Base-by-base conservation (phyloP, 1,140 invertebrate genomes). In the Ericerus pela region DNA sequence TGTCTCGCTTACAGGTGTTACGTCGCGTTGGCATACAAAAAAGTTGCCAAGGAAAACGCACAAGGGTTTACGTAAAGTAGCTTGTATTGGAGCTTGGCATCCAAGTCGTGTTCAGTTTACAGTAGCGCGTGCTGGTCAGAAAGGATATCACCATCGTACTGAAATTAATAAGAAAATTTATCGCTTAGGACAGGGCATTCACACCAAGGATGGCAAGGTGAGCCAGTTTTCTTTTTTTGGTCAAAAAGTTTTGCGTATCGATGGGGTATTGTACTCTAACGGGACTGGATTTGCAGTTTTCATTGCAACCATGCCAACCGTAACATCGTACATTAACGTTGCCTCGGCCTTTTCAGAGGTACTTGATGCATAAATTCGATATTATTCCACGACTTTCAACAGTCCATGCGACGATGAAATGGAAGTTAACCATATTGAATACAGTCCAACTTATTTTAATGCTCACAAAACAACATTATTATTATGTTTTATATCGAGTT, bases 41-140 rank as follows among this genome's bases (percentile, higher is more conserved):
- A 99, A 99, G 74, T 75, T 99, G 64, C 96, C 96, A 1, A 82
- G 96, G 62, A 99, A 99, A 77, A 99, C 96, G 0, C 96, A 99
- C 78, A 99, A 99, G 72, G 96, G 96, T 91, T 76, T 99, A 60
- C 82, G 96, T 54, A 99, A 99, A 73, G 96, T 99, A 56, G 96
- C 96, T 66, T 99, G 96, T 88, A 99, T 99, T 74, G 96, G 96
- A 71, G 96, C 96, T n/a, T 99, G 96, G 96, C 96, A 99, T 98
- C 96, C 96, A 58, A 94, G 90, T 65, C 79, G 96, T 71, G 96
- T 99, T 16, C 91, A 93, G 60, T 98, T 93, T 76, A 96, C 94
- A 58, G 96, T 99, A 53, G 96, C 96, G 53, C 84, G 96, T 76
- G 96, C 96, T 74, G 96, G 96, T 85, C 96, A 99, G 70, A 99